Evolutionary conservation across 2,888 invertebrate species (phyloP), one percentile per base, ranked within the genome.

Genomic region (Thyatira batis): DNA sequence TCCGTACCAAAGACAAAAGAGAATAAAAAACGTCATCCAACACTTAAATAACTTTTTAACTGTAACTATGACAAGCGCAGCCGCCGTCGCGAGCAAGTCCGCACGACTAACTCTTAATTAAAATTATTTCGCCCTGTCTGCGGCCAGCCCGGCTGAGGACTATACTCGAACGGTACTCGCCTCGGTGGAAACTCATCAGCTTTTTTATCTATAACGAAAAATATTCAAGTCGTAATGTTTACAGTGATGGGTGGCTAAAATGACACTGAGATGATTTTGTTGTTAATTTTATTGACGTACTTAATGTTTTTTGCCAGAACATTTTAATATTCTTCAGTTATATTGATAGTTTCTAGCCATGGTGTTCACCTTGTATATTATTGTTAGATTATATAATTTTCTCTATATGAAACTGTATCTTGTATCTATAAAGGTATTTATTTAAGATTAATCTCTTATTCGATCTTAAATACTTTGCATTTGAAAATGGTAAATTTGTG

Each of bases 51-150:
- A 55, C 46, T 55, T 59, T 45, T 28, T 62, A 69, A 58, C 63
- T 58, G 53, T 53, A 51, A 50, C 51, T 49, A 56, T 65, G 70
- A 66, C 61, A 65, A 57, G 62, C 58, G 56, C 68, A 62, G 58
- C 51, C 55, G 51, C n/a, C 10, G 20, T 60, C 49, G 30, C 23
- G 13, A 33, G 51, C 20, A 33, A 25, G 20, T 25, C 54, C 71
- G 80, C 80, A 73, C 76, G 77, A 71, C 60, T 80, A 71, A 69
- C 64, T 72, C 76, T 69, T 79, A 76, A 80, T 80, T 78, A 75
- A 76, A 78, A 76, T 75, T 49, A 58, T 52, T 63, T 50, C 58
- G 52, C 43, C 51, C 57, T 52, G 57, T 51, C 57, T 51, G 44
- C 57, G 45, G 55, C 53, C 50, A 49, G 20, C 23, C 11, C 53